Percentiles rank a stretch among this genome's conserved stretches.
phyloP scores from a whole-genome alignment of 2,888 invertebrate genomes.

The Mongoloraphidia duomilia region DNA sequence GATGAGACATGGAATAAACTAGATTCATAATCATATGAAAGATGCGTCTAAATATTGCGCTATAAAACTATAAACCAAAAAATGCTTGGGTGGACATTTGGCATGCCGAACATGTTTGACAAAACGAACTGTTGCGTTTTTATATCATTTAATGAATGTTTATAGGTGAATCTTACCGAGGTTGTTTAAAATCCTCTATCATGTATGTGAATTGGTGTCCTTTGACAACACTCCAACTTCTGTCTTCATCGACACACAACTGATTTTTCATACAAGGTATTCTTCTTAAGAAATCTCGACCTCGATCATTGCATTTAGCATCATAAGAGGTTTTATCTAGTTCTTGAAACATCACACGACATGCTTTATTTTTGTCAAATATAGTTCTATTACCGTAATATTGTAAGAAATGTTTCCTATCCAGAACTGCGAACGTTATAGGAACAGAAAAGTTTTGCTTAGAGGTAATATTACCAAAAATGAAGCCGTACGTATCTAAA shows the following conservation, averaged over 20 bases:
- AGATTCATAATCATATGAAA: too few species aligned
- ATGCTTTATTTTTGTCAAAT: slow-evolving; percentile 55
- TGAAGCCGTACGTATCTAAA: slow-evolving; percentile 82
- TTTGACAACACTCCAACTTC: slow-evolving; percentile 68
- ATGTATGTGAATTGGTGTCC: slow-evolving; percentile 89
- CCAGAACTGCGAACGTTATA: slow-evolving; percentile 78
- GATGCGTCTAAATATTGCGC: too few species aligned
- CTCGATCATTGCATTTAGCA: slow-evolving; percentile 61
- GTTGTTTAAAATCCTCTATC: slow-evolving; percentile 76
- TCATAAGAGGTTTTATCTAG: slow-evolving; percentile 75
- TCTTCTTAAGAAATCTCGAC: slow-evolving; percentile 62
- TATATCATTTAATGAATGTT: too few species aligned
- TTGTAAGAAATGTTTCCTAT: slow-evolving; percentile 75
- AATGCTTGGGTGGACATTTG: too few species aligned
- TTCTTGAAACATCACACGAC: slow-evolving; percentile 74
- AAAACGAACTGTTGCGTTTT: too few species aligned
- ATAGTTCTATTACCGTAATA: slow-evolving; percentile 70
- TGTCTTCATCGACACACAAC: slow-evolving; percentile 78
- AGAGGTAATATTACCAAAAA: slow-evolving; percentile 88
- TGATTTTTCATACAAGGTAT: slow-evolving; percentile 67
- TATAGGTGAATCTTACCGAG: slow-evolving; percentile 45
- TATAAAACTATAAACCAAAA: too few species aligned
- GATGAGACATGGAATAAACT: too few species aligned
- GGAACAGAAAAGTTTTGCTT: slow-evolving; percentile 46
- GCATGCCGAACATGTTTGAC: too few species aligned